A percentile compares a stretch with the other conserved stretches of the same genome.
Conservation (phyloP, 1,140 invertebrate species). For the Pachyrhynchus sulphureomaculatus region DNA sequence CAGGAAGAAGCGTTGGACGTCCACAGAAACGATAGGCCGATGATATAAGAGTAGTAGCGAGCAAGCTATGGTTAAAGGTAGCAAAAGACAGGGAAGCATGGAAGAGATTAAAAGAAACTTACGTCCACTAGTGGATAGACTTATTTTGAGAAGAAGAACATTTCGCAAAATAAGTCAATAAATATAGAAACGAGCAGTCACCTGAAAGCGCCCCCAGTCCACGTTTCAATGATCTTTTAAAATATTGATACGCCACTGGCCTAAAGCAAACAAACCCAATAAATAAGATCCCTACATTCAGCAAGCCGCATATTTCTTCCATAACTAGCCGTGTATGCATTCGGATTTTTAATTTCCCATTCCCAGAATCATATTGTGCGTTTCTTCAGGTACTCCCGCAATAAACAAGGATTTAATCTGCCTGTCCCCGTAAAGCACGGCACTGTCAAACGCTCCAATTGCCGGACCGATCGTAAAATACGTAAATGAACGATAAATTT, state of each 20-base stretch:
- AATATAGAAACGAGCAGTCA: too few relatives aligned
- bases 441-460: conserved; percentile 24
- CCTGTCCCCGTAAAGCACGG: conserved; percentile 29
- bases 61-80: too few relatives aligned
- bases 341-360: conserved; percentile 24
- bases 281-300: conserved; percentile 6
- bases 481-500: conserved; percentile 30
- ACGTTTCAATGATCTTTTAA: too few relatives aligned
- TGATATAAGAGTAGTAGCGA: too few relatives aligned
- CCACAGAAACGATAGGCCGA: too few relatives aligned
- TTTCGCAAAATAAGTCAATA: too few relatives aligned
- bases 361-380: conserved; percentile 28
- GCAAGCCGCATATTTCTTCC: conserved; percentile 16
- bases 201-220: too few relatives aligned
- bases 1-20: too few relatives aligned
- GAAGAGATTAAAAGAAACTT: too few relatives aligned
- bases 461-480: conserved; percentile 22
- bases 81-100: too few relatives aligned
- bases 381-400: conserved; percentile 10
- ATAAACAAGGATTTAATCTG: conserved; percentile 31
- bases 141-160: too few relatives aligned
- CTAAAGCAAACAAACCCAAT: conserved; percentile 27
- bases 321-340: conserved; percentile 17
- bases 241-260: conserved; percentile 15
- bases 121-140: too few relatives aligned